Evolutionary conservation across 2,113 vertebrate genomes (phyloP).

Genomic region (Nothoprocta perdicaria): DNA sequence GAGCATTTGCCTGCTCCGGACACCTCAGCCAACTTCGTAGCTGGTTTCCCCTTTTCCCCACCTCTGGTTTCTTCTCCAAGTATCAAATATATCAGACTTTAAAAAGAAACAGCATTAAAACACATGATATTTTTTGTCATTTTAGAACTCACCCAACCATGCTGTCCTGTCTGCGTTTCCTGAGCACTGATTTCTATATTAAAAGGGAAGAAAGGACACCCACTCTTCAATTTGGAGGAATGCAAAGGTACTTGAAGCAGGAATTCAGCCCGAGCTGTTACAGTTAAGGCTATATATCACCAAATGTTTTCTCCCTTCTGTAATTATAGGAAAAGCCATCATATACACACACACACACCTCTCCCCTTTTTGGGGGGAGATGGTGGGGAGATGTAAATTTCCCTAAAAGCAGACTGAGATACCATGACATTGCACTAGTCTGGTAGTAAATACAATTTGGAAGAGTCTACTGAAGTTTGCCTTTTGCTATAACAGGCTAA

Average conservation of each 20-base stretch:
- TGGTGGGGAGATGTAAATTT: background rate
- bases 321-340: background rate
- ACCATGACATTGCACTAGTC: accelerated
- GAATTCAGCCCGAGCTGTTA: background rate
- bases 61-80: background rate
- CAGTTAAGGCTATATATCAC: background rate
- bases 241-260: background rate
- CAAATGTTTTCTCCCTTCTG: background rate
- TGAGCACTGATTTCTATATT: background rate
- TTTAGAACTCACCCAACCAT: slow-evolving; percentile 6
- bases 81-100: background rate
- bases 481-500: background rate
- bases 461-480: background rate
- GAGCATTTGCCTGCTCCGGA: background rate
- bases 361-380: no score
- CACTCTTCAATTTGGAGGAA: background rate
- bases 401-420: background rate
- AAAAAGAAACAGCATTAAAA: background rate
- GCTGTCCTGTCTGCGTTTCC: background rate
- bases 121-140: background rate
- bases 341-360: no score
- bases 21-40: background rate
- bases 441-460: background rate
- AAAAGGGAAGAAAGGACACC: background rate
- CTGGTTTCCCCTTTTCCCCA: background rate